Evolutionary conservation across 2,888 invertebrate species (phyloP).

Genomic region (Drosophila testacea): DNA sequence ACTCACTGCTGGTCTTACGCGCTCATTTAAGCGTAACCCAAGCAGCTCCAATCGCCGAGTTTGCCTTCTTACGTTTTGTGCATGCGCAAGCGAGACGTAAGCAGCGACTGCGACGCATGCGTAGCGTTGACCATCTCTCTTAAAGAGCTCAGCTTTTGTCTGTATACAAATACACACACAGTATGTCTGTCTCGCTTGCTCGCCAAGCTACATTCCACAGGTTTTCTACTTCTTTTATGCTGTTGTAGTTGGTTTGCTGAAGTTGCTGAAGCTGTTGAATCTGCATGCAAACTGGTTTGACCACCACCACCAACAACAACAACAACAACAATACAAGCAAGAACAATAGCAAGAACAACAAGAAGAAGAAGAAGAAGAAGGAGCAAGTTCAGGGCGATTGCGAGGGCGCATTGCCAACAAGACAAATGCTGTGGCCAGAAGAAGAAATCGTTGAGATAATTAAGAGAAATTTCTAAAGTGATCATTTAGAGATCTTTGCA

Average conservation of each 20-base stretch:
- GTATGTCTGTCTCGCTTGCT: slow-evolving; percentile 35
- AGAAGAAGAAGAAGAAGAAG: slow-evolving; percentile 1
- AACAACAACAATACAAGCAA: background rate
- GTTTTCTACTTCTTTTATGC: background rate
- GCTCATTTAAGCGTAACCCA: slow-evolving; percentile 79
- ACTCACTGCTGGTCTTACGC: slow-evolving; percentile 77
- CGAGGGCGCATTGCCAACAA: slow-evolving; percentile 52
- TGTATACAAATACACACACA: slow-evolving; percentile 1
- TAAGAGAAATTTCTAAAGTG: slow-evolving; percentile 23
- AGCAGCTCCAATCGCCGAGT: slow-evolving; percentile 53
- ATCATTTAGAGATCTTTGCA: slow-evolving; percentile 1
- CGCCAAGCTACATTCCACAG: slow-evolving; percentile 40
- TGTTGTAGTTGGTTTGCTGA: slow-evolving; percentile 19
- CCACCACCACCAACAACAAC: slow-evolving; percentile 58
- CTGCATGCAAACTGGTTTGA: slow-evolving; percentile 73
- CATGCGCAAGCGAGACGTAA: slow-evolving; percentile 51
- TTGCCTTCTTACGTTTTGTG: slow-evolving; percentile 9
- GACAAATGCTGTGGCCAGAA: slow-evolving; percentile 27
- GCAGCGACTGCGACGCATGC: slow-evolving; percentile 54
- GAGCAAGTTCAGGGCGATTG: slow-evolving; percentile 47
- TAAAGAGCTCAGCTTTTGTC: slow-evolving; percentile 1
- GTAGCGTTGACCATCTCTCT: slow-evolving; percentile 25
- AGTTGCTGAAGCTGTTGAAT: slow-evolving; percentile 34
- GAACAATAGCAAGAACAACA: slow-evolving; percentile 7
- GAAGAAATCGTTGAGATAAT: slow-evolving; percentile 13